phyloP scores from a whole-genome alignment of 2,888 invertebrate genomes.

The Antitype chi region DNA sequence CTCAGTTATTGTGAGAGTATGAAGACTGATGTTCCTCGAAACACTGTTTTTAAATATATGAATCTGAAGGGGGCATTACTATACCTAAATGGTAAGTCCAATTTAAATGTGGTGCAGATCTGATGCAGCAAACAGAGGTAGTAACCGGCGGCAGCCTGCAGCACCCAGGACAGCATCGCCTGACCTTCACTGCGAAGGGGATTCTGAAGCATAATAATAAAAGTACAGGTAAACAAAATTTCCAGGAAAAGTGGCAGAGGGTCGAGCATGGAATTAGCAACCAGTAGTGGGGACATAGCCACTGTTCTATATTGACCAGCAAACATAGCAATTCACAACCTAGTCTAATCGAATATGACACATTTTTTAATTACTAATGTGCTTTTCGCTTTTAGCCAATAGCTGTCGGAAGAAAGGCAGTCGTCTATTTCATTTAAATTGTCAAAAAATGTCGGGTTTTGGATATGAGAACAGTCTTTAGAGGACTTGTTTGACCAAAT shows the following conservation, averaged over 20 bases:
- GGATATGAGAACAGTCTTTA: no score
- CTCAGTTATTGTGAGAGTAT: no score
- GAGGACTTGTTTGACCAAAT: no score
- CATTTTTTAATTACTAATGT: no score
- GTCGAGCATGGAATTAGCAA: neutral
- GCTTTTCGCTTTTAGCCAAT: no score
- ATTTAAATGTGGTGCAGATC: conserved; percentile 94
- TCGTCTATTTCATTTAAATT: no score
- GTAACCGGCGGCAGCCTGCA: conserved; percentile 96
- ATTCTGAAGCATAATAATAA: conserved; percentile 87
- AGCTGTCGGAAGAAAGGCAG: no score
- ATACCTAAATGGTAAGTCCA: conserved; percentile 94
- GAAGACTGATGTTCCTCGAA: neutral
- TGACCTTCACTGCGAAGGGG: conserved; percentile 94
- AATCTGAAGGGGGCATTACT: neutral
- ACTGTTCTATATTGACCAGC: neutral
- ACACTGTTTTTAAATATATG: neutral
- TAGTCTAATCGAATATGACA: no score
- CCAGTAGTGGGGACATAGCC: no score
- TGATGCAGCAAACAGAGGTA: conserved; percentile 95
- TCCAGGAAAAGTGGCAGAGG: neutral
- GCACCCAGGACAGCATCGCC: conserved; percentile 94
- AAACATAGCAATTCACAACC: no score
- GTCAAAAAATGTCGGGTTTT: no score
- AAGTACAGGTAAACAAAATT: neutral